Evolutionary conservation across 2,797 vertebrate species (phyloP), one percentile per base, ranked within the genome.

Genomic region (Malacoctenus gilli): DNA sequence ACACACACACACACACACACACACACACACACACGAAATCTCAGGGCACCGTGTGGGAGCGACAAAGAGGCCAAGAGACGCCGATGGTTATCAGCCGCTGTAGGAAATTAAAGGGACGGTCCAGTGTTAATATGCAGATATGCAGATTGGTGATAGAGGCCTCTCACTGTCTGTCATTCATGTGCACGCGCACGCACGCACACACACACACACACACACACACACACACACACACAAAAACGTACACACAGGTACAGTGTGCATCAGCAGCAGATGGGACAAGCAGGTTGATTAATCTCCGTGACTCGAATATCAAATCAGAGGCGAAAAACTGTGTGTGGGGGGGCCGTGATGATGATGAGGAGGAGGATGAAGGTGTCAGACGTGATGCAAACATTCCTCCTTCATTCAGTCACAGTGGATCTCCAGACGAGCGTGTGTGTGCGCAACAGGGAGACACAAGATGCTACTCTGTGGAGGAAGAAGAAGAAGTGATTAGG

Each of bases 91-190:
- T 88, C 86, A 63, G 50, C 15, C 2, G 30, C 69, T 67, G 59
- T 75, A 79, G 83, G 86, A 88, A 88, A 88, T 88, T 76, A 88
- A 88, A 85, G 75, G 77, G 69, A 78, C 31, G 75, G 79, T 77
- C 72, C 66, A 49, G 51, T 12, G 53, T 79, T 83, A 84, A 86
- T 85, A 77, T 82, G 79, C 51, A 77, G 79, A 82, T 79, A 72
- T 69, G 63, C 63, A 86, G 81, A 87, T 81, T 66, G 59, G 43
- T 36, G 75, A 84, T 71, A 62, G 52, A 63, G 22, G 37, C 42
- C 47, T 54, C 31, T 67, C 34, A 20, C 59, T 58, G 66, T 52
- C 65, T 57, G 60, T 64, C 59, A 64, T 34, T 43, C 57, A 53
- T 5, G 12, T 11, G 12, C 30, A 32, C 30, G 12, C 30, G 12